Percentiles rank a stretch among this genome's conserved stretches.
phyloP scores from a whole-genome alignment of 2,888 invertebrate species.

The Pseudococcus longispinus region DNA sequence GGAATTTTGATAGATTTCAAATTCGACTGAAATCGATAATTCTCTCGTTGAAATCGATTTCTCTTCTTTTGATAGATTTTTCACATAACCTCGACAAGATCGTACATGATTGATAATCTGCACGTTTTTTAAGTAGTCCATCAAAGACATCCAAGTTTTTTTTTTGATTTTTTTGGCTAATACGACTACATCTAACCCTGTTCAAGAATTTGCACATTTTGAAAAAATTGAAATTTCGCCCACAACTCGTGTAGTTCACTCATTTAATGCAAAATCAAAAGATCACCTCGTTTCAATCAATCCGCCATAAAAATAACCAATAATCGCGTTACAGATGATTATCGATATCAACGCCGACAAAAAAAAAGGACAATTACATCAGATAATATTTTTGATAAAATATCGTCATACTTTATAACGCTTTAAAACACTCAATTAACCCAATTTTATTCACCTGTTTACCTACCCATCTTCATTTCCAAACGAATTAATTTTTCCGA shows the following conservation, averaged over 20 bases:
- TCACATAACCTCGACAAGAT: no score
- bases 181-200: neutral
- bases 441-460: neutral
- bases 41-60: no score
- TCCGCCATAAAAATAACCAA: neutral
- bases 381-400: neutral
- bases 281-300: neutral
- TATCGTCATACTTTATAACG: neutral
- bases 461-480: neutral
- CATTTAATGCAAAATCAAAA: neutral
- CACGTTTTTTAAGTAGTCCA: no score
- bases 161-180: neutral
- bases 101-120: no score
- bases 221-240: no score
- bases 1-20: no score
- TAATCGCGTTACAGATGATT: neutral
- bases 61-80: no score
- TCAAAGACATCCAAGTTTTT: neutral
- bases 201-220: no score
- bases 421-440: neutral
- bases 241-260: neutral
- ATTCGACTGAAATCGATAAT: no score
- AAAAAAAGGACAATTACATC: neutral
- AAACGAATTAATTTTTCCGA: neutral
- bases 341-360: neutral